Base-by-base conservation (phyloP, 2,888 invertebrate species). In the Harpalus rufipes region DNA sequence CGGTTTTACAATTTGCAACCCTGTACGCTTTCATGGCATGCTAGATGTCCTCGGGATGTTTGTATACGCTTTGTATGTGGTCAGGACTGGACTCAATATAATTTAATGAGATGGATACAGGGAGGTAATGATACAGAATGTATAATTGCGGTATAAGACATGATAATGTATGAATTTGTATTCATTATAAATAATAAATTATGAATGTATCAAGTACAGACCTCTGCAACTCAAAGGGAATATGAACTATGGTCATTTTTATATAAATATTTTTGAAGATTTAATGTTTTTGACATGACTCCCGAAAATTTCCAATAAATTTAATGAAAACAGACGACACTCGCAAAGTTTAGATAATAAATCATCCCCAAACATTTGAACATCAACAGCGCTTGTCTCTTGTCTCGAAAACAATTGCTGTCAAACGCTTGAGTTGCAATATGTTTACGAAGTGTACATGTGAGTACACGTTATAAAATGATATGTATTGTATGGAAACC, bases 1-100 rank as follows among this genome's bases (percentile, higher is more conserved):
- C 72, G 72, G 41, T 74, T 74, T 74, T 74, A 74, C 72, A 74
- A 74, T 74, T 74, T 74, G 72, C 72, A 44, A 44, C 44, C 72
- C 21, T 21, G 63, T 44, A 16, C 44, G 8, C 18, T 18, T 74
- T 16, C 72, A 74, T 39, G 21, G 72, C 41, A 44, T 41, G n/a
- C 44, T 74, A 14, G 44, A 74, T 68, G 8, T 32, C 41, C 44
- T 10, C 41, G 18, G 44, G 72, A 16, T 74, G 18, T 74, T 25
- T 63, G 63, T 21, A 12, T 25, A 44, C 18, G 72, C 72, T 44
- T 10, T 74, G 72, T 44, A 44, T 74, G 41, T 12, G 25, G 12
- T 7, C 72, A 74, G 72, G 44, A 12, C 44, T 41, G 72, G 72
- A 74, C 44, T 44, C 72, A 74, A 68, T 74, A 74, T 18, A 44